Base-by-base conservation (phyloP, 2,888 invertebrate species). In the Vanessa cardui region DNA sequence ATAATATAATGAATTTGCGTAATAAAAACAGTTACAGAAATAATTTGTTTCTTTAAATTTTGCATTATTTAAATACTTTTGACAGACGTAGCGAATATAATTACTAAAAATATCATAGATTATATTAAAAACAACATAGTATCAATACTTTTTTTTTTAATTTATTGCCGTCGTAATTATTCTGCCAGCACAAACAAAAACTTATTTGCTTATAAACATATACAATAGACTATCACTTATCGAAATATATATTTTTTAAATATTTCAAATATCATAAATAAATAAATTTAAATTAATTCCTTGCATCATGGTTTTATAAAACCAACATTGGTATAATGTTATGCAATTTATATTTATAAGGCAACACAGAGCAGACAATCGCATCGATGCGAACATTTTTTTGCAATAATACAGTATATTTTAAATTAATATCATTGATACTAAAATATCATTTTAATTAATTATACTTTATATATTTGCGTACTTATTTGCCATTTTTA, bases 311-410 rank as follows among this genome's bases (percentile, higher is more conserved):
- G 59, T 60, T 60, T 60, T 59, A 47, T 59, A 59, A 46, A 46
- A 60, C 31, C 31, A 46, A 16, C 26, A 60, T 60, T 21, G 47
- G 59, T 18, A 47, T 60, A 45, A 45, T 60, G n/a, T 59, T 60
- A 60, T 60, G 47, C 46, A 60, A 47, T 60, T 46, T 46, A 60
- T 60, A 60, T 47, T 60, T 60, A 60, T 60, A 46, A 60, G 59
- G 46, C 46, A 46, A 60, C 59, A 60, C 46, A 60, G 16, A 59
- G 59, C 59, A 59, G 26, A 59, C 46, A 59, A 59, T 31, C 59
- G 59, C 46, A 59, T 59, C 59, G 46, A 39, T 39, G 12, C 12
- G 12, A 39, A 16, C 16, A 15, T 26, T 18, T 59, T 59, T 59
- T 59, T 59, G 46, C 9, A 18, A 26, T 26, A 44, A 59, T 21